Percentiles rank a stretch among this genome's conserved stretches.
phyloP scores from a whole-genome alignment of 2,888 invertebrate species.

The Caenorhabditis virilis region DNA sequence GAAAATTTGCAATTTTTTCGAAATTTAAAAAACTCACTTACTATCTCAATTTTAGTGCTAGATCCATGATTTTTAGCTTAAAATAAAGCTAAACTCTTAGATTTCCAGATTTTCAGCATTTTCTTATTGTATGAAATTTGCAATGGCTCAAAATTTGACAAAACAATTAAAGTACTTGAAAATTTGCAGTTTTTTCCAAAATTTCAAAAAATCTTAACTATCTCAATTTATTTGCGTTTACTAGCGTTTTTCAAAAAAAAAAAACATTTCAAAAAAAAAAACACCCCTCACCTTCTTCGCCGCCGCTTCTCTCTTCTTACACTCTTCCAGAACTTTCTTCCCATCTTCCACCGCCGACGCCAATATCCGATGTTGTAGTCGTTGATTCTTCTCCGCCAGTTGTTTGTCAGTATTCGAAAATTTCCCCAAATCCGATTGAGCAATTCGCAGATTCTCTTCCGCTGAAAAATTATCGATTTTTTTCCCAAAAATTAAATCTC shows the following conservation, averaged over 20 bases:
- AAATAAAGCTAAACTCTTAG: too few relatives aligned
- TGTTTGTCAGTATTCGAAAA: not conserved
- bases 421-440: slow-evolving; percentile 10
- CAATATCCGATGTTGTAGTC: not conserved
- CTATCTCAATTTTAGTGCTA: too few relatives aligned
- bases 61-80: too few relatives aligned
- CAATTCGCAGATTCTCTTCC: slow-evolving; percentile 6
- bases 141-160: too few relatives aligned
- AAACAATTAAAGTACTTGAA: too few relatives aligned
- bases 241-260: too few relatives aligned
- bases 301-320: slow-evolving; percentile 3
- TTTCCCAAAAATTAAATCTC: too few relatives aligned
- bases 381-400: slow-evolving; percentile 1
- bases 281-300: slow-evolving; percentile 6
- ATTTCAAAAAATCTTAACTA: too few relatives aligned
- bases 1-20: not conserved
- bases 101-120: too few relatives aligned
- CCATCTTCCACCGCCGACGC: not conserved
- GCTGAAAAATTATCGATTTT: slow-evolving; percentile 10
- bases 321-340: slow-evolving; percentile 1
- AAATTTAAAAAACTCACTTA: slow-evolving; percentile 69
- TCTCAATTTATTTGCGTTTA: slow-evolving; percentile 60
- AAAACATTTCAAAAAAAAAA: not conserved
- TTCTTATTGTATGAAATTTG: too few relatives aligned
- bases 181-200: too few relatives aligned